These are phyloP conservation scores for Temnothorax unifasciatus DNA, from an alignment of 2,888 invertebrate genomes.

Conservation along the genomic window DNA sequence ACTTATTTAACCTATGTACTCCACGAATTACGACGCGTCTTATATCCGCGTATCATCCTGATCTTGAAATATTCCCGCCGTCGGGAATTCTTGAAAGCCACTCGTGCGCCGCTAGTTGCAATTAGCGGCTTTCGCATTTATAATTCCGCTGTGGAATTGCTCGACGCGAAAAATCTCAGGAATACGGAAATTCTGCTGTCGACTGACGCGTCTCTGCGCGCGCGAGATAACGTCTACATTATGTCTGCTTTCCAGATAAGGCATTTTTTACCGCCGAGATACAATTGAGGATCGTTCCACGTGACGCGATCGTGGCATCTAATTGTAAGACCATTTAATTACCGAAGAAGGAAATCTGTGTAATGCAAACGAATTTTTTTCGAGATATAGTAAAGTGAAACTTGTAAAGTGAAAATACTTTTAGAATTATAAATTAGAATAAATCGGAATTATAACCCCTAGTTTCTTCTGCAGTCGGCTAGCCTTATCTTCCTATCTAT, in stretches of 20 bases:
- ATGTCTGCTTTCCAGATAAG: constrained; percentile 5
- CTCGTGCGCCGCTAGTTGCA: constrained; percentile 14
- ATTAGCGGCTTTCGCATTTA: constrained; percentile 27
- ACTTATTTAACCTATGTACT: neutral
- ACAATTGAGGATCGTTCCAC: neutral
- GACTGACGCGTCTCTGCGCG: neutral
- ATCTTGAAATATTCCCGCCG: constrained; percentile 21
- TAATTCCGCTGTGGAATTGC: neutral
- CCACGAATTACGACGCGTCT: neutral
- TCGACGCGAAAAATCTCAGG: neutral
- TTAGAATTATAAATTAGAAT: constrained; percentile 1
- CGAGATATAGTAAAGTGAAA: neutral
- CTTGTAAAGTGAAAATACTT: neutral
- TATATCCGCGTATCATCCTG: neutral
- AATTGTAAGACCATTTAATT: neutral
- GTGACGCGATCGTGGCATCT: neutral
- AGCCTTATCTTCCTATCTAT: neutral
- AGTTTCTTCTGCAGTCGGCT: neutral
- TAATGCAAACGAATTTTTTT: neutral
- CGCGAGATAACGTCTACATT: constrained; percentile 20
- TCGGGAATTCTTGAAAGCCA: constrained; percentile 32
- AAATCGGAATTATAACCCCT: neutral
- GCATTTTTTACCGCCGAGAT: neutral
- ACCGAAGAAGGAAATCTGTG: no score
- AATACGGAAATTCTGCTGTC: constrained; percentile 4